These are phyloP conservation scores for Cuniculus paca DNA, from an alignment of 2,797 vertebrate genomes.

Conservation along the genomic window DNA sequence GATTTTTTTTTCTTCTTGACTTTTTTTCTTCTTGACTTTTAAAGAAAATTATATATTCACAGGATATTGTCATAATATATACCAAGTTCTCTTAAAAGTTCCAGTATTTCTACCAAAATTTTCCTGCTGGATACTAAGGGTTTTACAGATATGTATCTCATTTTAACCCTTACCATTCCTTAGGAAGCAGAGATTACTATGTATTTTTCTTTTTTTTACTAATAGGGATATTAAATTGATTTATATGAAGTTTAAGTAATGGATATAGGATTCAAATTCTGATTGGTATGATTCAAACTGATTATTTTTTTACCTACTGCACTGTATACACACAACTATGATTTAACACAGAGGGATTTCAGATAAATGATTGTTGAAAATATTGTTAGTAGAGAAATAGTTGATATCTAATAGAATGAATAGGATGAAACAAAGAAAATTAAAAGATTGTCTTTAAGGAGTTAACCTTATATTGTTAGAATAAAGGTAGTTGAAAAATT, in stretches of 20 bases:
- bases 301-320: neutral
- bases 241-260: conserved; percentile 26
- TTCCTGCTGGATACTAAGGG: neutral
- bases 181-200: conserved; percentile 40
- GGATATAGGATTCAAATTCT: conserved; percentile 39
- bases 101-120: neutral
- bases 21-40: neutral
- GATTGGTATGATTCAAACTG: conserved; percentile 23
- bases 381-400: conserved; percentile 59
- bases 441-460: conserved; percentile 31
- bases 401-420: conserved; percentile 39
- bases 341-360: conserved; percentile 46
- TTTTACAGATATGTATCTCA: neutral
- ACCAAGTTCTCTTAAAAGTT: neutral
- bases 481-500: neutral
- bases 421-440: neutral
- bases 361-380: conserved; percentile 40
- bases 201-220: conserved; percentile 6
- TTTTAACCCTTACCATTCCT: neutral
- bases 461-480: neutral
- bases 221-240: conserved; percentile 37
- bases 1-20: neutral
- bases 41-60: conserved; percentile 41
- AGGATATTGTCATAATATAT: conserved; percentile 11
- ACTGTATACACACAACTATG: neutral